phyloP scores from a whole-genome alignment of 2,797 vertebrate genomes.

The Luscinia megarhynchos region DNA sequence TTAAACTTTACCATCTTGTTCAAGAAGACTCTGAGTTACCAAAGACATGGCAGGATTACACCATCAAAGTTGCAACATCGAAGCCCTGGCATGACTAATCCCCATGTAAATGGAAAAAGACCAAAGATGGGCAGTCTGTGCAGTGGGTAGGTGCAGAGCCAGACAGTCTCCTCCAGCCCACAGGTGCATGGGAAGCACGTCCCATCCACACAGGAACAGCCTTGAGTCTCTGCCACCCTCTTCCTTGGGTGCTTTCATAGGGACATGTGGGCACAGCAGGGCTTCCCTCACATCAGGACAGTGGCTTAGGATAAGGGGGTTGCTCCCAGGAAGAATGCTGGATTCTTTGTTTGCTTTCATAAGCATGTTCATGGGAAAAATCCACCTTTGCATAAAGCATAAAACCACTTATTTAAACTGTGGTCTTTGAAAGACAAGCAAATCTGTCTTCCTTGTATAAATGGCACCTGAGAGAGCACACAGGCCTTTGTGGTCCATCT shows the following conservation, averaged over 20 bases:
- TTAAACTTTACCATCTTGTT: background rate
- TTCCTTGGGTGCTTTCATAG: accelerated
- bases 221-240: background rate
- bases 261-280: accelerated
- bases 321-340: background rate
- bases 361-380: background rate
- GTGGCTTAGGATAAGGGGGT: background rate
- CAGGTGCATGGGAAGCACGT: background rate
- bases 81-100: background rate
- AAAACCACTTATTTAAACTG: background rate
- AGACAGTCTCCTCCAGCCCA: background rate
- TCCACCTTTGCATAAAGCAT: background rate
- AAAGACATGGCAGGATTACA: background rate
- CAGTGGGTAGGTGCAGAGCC: background rate
- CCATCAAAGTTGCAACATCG: conserved; percentile 27
- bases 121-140: background rate
- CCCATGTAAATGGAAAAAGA: background rate
- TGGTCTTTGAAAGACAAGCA: background rate
- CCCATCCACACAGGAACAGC: background rate
- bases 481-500: background rate
- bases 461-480: background rate
- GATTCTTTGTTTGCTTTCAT: background rate
- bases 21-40: background rate
- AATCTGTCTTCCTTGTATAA: background rate
- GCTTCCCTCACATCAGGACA: background rate